Base-by-base conservation (phyloP, 2,797 vertebrate species). In the Lacerta bilineata region DNA sequence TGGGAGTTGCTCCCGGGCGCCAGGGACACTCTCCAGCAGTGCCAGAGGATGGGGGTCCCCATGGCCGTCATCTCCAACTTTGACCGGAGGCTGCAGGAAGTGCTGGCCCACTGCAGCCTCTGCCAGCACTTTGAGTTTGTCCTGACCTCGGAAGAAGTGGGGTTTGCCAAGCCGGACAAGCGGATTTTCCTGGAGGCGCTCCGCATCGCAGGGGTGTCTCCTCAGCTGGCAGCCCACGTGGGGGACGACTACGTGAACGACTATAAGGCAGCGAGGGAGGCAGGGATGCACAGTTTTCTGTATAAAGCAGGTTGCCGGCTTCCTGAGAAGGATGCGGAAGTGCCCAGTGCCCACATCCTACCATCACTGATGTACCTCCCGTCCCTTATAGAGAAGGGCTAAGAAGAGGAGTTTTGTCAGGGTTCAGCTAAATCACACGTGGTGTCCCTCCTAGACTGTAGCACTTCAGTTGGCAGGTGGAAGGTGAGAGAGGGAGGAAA, bases 1-100 rank as follows among this genome's bases (percentile, higher is more conserved):
- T 99, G 99, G 99, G 98, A 98, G 96, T 71, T 97, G 74, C 97
- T 98, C 93, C 96, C 98, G 0, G 98, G 98, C n/a, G 98, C 98
- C 0, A 11, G 93, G 23, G 94, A 94, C 59, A 95, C 97, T 17
- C 95, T 99, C 81, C 93, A 93, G 86, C 94, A 4, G 15, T 99
- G 98, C 86, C 92, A 93, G 5, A 92, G 96, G 84, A 94, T 96
- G 0, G 98, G 98, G 29, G 95, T 99, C 87, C 96, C 91, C 87
- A 97, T 98, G 91, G 98, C 96, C 0, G 97, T 98, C 0, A 94
- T 99, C 18, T 99, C 99, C 90, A 99, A 99, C 96, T 99, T 99
- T 3, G 99, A 99, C 91, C 94, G 1, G 3, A 97, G 99, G 2
- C 96, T 99, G 23, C 97, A 98, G 89, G 91, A 80, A 15, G 95